Base-by-base conservation (phyloP, 2,113 vertebrate species). In the Glareola pratincola region DNA sequence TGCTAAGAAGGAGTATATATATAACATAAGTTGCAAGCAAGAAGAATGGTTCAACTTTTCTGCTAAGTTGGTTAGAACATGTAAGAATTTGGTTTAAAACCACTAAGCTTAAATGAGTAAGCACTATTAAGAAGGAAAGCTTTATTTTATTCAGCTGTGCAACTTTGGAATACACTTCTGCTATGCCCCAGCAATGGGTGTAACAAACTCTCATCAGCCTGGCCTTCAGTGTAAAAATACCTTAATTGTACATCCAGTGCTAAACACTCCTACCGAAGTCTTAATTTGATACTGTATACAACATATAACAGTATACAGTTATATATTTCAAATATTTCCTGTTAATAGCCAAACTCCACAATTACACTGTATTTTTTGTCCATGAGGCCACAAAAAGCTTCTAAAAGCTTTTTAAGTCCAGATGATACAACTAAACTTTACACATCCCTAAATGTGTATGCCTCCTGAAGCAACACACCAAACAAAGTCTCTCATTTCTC, bases 281-380 rank as follows among this genome's bases (percentile, higher is more conserved):
- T 62, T 81, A 6, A 36, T 71, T 50, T 54, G 22, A 9, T 47
- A 47, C 2, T 48, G 3, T 62, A 41, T 27, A 32, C 9, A 37
- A 5, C 53, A 29, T 30, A 17, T 21, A 77, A 54, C 14, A 45
- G 9, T 29, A 51, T 27, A 39, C 0, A 0, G 2, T n/a, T 4
- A 24, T 37, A 6, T 19, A 17, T 48, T 76, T 57, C 23, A 62
- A 45, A 72, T 5, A 4, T 80, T 91, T 91, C 20, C 34, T 62
- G 7, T 56, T 85, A 47, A 76, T 64, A 79, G 51, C 7, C 3
- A 13, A 5, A 48, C 32, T 76, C 36, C 23, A 51, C 6, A 47
- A 19, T 34, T 39, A 29, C 26, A 34, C n/a, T 32, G 21, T 7
- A 7, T 47, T 34, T 59, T 81, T 79, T 57, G 19, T 32, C 50